These are phyloP conservation scores for Steinernema carpocapsae DNA, from an alignment of 2,888 invertebrate species.

Conservation along the genomic window DNA sequence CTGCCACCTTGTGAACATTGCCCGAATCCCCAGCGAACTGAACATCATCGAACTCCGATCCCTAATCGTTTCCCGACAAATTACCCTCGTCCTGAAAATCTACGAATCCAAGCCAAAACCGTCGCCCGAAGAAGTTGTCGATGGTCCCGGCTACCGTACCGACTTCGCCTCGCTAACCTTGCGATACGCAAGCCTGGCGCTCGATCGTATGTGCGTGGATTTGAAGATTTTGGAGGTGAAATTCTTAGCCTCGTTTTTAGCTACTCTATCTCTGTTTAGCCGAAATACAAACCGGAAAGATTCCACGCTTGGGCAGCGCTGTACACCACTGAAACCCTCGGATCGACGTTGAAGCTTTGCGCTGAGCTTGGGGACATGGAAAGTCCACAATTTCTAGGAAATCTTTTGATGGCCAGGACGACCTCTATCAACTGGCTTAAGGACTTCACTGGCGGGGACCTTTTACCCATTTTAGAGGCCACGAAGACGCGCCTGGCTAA, in stretches of 20 bases:
- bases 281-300: constrained; percentile 38
- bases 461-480: not conserved
- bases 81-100: not conserved
- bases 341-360: constrained; percentile 28
- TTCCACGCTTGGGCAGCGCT: constrained; percentile 42
- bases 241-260: not conserved
- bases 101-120: not conserved
- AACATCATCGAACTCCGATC: not conserved
- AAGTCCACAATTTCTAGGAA: not conserved
- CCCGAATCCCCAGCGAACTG: constrained; percentile 11
- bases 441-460: not conserved
- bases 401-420: not conserved
- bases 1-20: not conserved
- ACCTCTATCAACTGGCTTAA: not conserved
- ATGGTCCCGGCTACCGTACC: not conserved
- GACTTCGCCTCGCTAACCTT: constrained; percentile 35
- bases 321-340: constrained; percentile 39
- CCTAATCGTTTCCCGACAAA: constrained; percentile 15
- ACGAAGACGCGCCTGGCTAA: not conserved
- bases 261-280: constrained; percentile 31
- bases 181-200: constrained; percentile 36
- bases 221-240: constrained; percentile 34
- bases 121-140: not conserved
- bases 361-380: constrained; percentile 39
- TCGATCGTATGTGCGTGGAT: constrained; percentile 38